Evolutionary conservation across 2,113 vertebrate species (phyloP), one percentile per base, ranked within the genome.

Genomic region (Eulemur rufifrons): DNA sequence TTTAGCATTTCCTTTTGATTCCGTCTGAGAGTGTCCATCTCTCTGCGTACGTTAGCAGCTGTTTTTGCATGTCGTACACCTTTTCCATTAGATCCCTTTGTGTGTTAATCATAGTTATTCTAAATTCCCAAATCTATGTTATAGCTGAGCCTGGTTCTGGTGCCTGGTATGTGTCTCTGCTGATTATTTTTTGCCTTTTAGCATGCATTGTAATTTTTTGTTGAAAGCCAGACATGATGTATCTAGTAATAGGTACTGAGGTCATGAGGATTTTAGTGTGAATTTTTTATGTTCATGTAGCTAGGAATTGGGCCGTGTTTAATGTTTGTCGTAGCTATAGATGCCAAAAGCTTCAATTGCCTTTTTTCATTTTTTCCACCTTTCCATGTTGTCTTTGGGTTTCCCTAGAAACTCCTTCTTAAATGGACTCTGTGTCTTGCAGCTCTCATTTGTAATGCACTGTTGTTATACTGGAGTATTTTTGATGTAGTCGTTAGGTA

Each of bases 401-500:
- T 93, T 97, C 92, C 82, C 77, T 89, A 27, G 47, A 52, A 71
- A 32, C 32, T 37, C 47, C 45, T 95, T 86, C 89, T 94, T 73
- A 78, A 80, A 29, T 80, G 90, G 85, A 85, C 7, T 81, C 32
- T 54, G 1, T 83, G 68, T 93, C n/a, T 39, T 23, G 5, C 27
- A 39, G 25, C 77, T 89, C 23, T 89, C 14, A 14, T 25, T 73
- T 77, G 17, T 71, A 69, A 66, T 50, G 17, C 11, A 23, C 17
- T 89, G 1, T 69, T 18, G 25, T 37, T 34, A 25, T 52, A 3
- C 29, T 73, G n/a, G 63, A 7, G 20, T 81, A 56, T 63, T 88
- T 86, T 42, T 10, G 18, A 47, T 21, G 12, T 21, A 8, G 15
- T 69, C 32, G 2, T 64, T 69, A 59, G 5, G 1, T 29, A 0